Base-by-base conservation (phyloP, 2,113 vertebrate genomes). In the Vulpes vulpes region DNA sequence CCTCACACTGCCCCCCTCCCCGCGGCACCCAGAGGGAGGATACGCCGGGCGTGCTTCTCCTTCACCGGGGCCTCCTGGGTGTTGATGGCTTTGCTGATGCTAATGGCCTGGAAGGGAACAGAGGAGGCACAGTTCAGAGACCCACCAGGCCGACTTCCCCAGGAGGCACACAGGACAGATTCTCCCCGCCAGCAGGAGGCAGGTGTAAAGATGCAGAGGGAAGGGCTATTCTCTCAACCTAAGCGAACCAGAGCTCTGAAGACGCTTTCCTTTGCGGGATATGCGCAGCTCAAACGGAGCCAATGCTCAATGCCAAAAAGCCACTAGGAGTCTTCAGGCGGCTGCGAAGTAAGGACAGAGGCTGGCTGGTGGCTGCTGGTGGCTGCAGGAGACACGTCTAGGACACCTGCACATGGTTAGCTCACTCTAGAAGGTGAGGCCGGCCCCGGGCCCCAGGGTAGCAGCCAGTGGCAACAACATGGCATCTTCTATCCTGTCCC, bases 41-140 rank as follows among this genome's bases (percentile, higher is more conserved):
- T 99, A 99, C 99, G 99, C 51, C 99, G 99, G 25, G 99, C 99
- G 74, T 99, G 99, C 49, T 99, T 99, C 98, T 99, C 99, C 98
- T 99, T 99, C 98, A 99, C 99, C 0, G 99, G 99, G 0, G 99
- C 99, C 98, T 99, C 99, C 78, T 99, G 98, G 0, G 98, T 98
- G 97, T 99, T 99, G 98, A 99, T 99, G 98, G 99, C 99, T 98
- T 99, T 99, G 98, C 99, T 99, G 98, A 99, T 99, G 98, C 99
- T 99, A 99, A 99, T 99, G 83, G 99, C 99, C 99, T 99, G 95
- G 3, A 16, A 7, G 88, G 84, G 89, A 8, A 92, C 30, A 11
- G 6, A 81, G 9, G 95, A 30, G 78, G 57, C 0, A 0, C n/a
- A 7, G 0, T 3, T 98, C 76, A 98, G 76, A 69, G 3, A 0